Base-by-base conservation (phyloP, 2,888 invertebrate genomes). In the Timema podura region DNA sequence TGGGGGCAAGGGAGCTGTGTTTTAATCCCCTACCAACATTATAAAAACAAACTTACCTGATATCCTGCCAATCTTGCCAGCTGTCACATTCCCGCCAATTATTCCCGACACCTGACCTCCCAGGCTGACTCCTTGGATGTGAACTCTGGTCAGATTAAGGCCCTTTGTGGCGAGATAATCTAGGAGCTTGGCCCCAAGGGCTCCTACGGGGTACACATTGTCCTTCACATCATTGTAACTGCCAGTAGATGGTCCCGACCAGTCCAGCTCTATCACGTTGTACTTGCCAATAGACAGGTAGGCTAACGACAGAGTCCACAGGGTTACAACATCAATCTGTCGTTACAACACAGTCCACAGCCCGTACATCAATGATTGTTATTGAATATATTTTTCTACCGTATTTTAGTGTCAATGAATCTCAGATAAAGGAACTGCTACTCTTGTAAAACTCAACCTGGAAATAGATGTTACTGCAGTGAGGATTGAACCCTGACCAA, bases 191-290 rank as follows among this genome's bases (percentile, higher is more conserved):
- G 61, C 61, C n/a, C 61, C 61, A 10, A 61, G 11, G 11, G 30
- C 45, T 13, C 61, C 61, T 45, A 61, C 61, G 3, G 61, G 61
- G 44, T 61, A 16, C 44, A 61, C 44, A 45, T 44, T 16, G n/a
- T 3, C 30, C 44, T n/a, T 61, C 44, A 61, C 61, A 5, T 61
- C 13, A 13, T 61, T 44, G 61, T 61, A 61, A 6, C 6, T 45
- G 5, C 61, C 61, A 13, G 61, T 9, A 45, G 61, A 16, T 9
- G 61, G 44, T 6, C 61, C 61, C 2, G 11, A 45, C 61, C 61
- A 61, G 61, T 61, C 61, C 44, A 61, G 3, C 44, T 61, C 61
- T 13, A 61, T 61, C 11, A 30, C 61, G 61, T 61, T 61, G 44
- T 61, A 61, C 11, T 44, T 1, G 11, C 61, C 61, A 5, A 6